Evolutionary conservation across 2,888 invertebrate genomes (phyloP), one percentile per base, ranked within the genome.

Genomic region (Phyllotreta cruciferae): DNA sequence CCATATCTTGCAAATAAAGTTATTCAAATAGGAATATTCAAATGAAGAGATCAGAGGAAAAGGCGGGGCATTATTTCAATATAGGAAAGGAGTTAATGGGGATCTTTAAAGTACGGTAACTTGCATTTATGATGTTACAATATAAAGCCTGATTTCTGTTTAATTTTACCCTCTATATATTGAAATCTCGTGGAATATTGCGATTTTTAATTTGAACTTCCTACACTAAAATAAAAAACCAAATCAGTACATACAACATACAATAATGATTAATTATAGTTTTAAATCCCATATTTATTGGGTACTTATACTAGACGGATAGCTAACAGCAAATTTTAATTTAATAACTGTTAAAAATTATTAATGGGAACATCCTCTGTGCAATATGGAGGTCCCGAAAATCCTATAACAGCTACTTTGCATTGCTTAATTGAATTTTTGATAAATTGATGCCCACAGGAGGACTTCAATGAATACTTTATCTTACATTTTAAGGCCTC

Each of bases 11-110:
- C 68, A 71, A 71, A 73, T 64, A 61, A 64, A 70, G 71, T 73
- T 73, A 73, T 71, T 72, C 70, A 71, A 72, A 68, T 67, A 66
- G 66, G 66, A 53, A 66, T 70, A 70, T 70, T 69, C 68, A 70
- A 70, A 70, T 70, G 65, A 66, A 68, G 63, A 64, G 64, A 64
- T 61, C 64, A 64, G 61, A 61, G 53, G 61, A 57, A 64, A 53
- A 36, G 64, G 54, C 42, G 24, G 10, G 24, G 34, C 52, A 13
- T 41, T 52, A 60, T 60, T 60, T 60, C 60, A 53, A 60, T 60
- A 53, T 36, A 52, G 52, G 36, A 60, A 35, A 52, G 52, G 42
- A 44, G 49, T 52, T 13, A 52, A 52, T 52, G 52, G n/a, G 37
- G 52, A 52, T 37, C 14, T 37, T 52, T 37, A 37, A 47, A 14